Conservation (phyloP, 2,888 invertebrate species). For the Caenorhabditis sp. region DNA sequence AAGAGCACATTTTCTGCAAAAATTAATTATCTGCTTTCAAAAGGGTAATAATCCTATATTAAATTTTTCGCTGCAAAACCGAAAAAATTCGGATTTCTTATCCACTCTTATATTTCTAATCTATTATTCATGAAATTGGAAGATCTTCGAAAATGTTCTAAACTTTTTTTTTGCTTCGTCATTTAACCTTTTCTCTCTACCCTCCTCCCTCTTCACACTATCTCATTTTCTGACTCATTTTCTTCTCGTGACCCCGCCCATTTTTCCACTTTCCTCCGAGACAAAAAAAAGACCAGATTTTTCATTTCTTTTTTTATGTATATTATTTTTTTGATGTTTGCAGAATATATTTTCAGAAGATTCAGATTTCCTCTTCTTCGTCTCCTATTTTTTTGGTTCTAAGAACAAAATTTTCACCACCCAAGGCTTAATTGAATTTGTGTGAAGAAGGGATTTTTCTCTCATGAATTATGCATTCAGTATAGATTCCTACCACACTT, state of each 20-base stretch:
- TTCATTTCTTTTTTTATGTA: not conserved
- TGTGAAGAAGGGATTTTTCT: not conserved
- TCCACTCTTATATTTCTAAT: too few relatives aligned
- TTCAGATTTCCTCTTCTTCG: too few relatives aligned
- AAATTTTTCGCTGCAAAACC: too few relatives aligned
- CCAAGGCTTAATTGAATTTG: not conserved
- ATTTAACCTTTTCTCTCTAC: conserved; percentile 3
- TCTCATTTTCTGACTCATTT: not conserved
- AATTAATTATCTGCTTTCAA: too few relatives aligned
- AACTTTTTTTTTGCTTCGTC: not conserved
- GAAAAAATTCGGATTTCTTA: too few relatives aligned
- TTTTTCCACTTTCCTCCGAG: conserved; percentile 1
- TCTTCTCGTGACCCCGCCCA: conserved; percentile 1
- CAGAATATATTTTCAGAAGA: too few relatives aligned
- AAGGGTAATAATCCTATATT: too few relatives aligned
- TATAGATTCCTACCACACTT: not conserved
- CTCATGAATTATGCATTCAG: not conserved
- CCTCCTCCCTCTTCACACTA: not conserved
- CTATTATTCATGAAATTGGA: too few relatives aligned
- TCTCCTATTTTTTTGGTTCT: not conserved
- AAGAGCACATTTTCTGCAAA: too few relatives aligned
- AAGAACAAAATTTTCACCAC: not conserved
- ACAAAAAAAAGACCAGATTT: not conserved
- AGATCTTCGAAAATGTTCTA: too few relatives aligned
- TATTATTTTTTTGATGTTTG: not conserved